These are phyloP conservation scores for Falco peregrinus DNA, from an alignment of 2,797 vertebrate species.

Conservation along the genomic window DNA sequence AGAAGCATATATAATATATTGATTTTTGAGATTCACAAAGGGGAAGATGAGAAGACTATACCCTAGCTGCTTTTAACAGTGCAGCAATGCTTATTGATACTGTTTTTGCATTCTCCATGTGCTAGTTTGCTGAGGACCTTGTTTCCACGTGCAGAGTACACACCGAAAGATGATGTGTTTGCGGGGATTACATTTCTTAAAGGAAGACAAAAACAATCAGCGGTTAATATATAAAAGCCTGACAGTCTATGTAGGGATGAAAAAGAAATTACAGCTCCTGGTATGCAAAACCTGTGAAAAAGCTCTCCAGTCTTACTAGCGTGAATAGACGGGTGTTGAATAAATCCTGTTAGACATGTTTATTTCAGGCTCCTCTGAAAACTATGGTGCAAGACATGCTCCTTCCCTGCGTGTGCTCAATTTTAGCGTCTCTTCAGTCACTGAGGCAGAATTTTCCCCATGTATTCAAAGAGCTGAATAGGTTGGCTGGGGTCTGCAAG, in stretches of 20 bases:
- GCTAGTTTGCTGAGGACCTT: not conserved
- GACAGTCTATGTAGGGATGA: not conserved
- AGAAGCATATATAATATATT: not conserved
- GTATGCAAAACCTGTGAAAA: not conserved
- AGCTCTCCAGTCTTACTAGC: not conserved
- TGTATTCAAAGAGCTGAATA: not conserved
- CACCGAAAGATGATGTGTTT: not conserved
- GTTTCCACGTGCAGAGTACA: not conserved
- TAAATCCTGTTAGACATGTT: not conserved
- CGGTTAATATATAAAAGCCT: not conserved
- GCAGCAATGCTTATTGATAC: accelerated
- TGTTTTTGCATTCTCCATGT: not conserved
- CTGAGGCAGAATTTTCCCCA: not conserved
- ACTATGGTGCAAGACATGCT: not conserved
- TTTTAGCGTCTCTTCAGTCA: not conserved
- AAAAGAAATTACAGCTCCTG: not conserved
- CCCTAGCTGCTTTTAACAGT: not conserved
- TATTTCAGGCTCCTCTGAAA: not conserved
- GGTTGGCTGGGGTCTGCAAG: not conserved
- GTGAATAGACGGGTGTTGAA: not conserved
- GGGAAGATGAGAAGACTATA: not conserved
- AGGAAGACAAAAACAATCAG: conserved; percentile 21
- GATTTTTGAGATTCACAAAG: not conserved
- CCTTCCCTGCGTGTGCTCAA: not conserved
- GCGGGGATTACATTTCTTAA: not conserved